A percentile compares a stretch with the other conserved stretches of the same genome.
Conservation (phyloP, 2,888 invertebrate genomes). For the Kuschelorhynchus macadamiae region DNA sequence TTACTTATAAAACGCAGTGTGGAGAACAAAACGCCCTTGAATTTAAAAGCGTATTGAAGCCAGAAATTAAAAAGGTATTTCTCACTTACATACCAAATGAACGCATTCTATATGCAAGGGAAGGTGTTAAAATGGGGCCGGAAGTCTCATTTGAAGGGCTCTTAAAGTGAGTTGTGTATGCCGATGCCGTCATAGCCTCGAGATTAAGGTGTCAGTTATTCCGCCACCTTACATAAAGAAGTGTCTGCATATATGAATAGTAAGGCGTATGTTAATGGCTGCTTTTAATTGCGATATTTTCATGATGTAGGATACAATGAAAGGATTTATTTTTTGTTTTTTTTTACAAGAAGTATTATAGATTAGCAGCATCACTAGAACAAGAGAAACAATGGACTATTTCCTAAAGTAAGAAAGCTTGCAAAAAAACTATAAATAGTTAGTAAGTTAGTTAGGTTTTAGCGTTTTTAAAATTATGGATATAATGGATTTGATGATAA, state of each 20-base stretch:
- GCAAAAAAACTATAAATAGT: too few relatives aligned
- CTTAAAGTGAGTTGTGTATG: slow-evolving; percentile 51
- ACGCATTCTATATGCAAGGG: slow-evolving; percentile 45
- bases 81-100: slow-evolving; percentile 52
- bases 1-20: slow-evolving; percentile 10
- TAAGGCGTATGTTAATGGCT: slow-evolving; percentile 25
- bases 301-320: too few relatives aligned
- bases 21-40: slow-evolving; percentile 26
- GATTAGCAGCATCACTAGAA: too few relatives aligned
- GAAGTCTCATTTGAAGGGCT: slow-evolving; percentile 52
- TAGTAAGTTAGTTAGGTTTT: too few relatives aligned
- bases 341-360: too few relatives aligned
- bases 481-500: too few relatives aligned
- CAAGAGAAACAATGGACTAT: neutral
- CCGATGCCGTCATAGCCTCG: slow-evolving; percentile 45
- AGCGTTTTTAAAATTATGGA: too few relatives aligned
- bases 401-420: too few relatives aligned
- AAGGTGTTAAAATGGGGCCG: slow-evolving; percentile 55
- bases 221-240: slow-evolving; percentile 30
- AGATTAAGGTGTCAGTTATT: slow-evolving; percentile 50
- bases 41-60: slow-evolving; percentile 50
- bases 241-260: slow-evolving; percentile 37
- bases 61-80: slow-evolving; percentile 55
- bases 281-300: slow-evolving; percentile 16
- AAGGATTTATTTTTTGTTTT: too few relatives aligned